phyloP scores from a whole-genome alignment of 2,888 invertebrate genomes.

The Chrysomela aeneicollis region DNA sequence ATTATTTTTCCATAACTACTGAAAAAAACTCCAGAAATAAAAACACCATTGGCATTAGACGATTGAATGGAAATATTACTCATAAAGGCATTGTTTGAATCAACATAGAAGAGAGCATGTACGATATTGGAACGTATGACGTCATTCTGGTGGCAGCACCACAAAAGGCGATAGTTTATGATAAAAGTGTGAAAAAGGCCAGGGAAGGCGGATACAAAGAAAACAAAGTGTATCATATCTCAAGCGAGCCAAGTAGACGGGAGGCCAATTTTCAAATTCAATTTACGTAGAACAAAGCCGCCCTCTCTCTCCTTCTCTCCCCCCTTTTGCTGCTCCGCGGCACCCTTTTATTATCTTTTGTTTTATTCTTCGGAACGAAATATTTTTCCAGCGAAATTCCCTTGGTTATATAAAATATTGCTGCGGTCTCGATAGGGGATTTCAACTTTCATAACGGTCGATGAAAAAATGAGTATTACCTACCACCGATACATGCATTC shows the following conservation, averaged over 20 bases:
- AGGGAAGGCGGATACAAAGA: constrained; percentile 45
- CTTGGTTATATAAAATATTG: constrained; percentile 58
- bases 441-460: constrained; percentile 50
- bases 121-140: background rate
- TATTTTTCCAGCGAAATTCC: constrained; percentile 57
- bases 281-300: constrained; percentile 60
- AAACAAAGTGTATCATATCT: constrained; percentile 54
- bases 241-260: constrained; percentile 53
- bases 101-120: no score
- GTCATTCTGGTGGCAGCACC: constrained; percentile 14
- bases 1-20: no score
- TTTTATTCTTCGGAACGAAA: constrained; percentile 52
- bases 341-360: constrained; percentile 52
- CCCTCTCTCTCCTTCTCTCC: constrained; percentile 34
- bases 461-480: constrained; percentile 40
- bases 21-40: no score
- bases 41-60: no score
- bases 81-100: no score
- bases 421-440: constrained; percentile 48
- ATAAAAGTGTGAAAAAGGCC: constrained; percentile 35
- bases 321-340: constrained; percentile 35
- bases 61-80: no score
- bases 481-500: constrained; percentile 34
- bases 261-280: constrained; percentile 62
- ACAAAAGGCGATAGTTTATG: constrained; percentile 42